phyloP scores from a whole-genome alignment of 2,888 invertebrate genomes.

The Pristionchus arcanus region DNA sequence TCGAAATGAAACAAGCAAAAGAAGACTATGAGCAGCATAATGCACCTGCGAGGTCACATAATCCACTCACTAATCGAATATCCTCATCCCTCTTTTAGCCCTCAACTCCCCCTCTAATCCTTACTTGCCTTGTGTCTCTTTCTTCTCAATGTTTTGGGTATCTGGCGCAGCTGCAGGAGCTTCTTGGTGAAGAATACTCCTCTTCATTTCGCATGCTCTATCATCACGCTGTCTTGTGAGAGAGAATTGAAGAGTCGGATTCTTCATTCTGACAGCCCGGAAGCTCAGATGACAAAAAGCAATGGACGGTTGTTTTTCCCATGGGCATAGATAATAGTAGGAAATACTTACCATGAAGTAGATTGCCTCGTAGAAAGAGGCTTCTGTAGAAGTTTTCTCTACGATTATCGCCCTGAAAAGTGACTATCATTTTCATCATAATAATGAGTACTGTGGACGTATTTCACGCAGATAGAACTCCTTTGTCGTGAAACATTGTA shows the following conservation, averaged over 20 bases:
- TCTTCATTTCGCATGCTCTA: too few species aligned
- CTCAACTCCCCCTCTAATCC: background rate
- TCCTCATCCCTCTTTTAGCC: background rate
- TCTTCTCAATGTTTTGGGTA: background rate
- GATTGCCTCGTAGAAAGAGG: slow-evolving; percentile 29
- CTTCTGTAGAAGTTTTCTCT: background rate
- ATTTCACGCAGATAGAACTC: too few species aligned
- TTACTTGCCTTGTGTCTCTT: background rate
- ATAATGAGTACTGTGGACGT: too few species aligned
- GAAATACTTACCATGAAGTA: slow-evolving; percentile 13
- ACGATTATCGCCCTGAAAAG: background rate
- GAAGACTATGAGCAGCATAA: background rate
- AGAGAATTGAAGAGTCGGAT: too few species aligned
- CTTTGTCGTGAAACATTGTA: too few species aligned
- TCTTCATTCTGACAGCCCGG: too few species aligned
- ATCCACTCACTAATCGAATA: slow-evolving; percentile 5
- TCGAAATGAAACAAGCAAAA: background rate
- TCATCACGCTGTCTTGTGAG: too few species aligned
- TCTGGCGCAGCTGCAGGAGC: too few species aligned
- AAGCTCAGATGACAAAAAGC: background rate
- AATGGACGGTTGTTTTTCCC: background rate
- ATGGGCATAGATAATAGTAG: background rate
- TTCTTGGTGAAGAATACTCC: too few species aligned
- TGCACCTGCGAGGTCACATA: background rate
- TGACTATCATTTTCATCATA: too few species aligned